These are phyloP conservation scores for Menura novaehollandiae DNA, from an alignment of 2,113 vertebrate genomes.

Conservation along the genomic window DNA sequence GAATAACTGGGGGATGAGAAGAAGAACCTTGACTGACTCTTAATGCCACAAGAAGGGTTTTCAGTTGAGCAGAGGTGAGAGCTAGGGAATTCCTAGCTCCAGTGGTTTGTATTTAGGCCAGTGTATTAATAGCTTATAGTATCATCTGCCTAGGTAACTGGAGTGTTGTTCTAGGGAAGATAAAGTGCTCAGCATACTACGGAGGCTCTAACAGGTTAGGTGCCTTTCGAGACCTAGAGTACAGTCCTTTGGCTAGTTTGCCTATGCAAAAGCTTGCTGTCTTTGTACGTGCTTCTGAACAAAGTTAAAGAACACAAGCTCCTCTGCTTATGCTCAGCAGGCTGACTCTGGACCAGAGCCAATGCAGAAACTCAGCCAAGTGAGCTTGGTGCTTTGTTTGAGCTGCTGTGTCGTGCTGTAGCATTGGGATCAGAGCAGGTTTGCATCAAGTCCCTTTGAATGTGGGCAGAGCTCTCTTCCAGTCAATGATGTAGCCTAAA, in stretches of 20 bases:
- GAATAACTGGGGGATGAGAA: neutral
- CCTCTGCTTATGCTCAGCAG: neutral
- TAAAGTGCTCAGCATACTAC: rapidly evolving
- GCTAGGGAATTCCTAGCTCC: conserved; percentile 6
- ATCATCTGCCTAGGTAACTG: neutral
- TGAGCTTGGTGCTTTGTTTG: neutral
- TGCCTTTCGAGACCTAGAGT: neutral
- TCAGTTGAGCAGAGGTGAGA: neutral
- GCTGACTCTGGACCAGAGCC: conserved; percentile 10
- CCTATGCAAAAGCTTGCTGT: neutral
- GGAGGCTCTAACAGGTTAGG: neutral
- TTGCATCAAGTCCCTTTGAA: neutral
- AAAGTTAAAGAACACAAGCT: neutral
- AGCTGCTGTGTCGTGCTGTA: neutral
- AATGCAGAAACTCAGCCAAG: neutral
- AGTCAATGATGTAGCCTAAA: neutral
- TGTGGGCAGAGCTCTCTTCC: neutral
- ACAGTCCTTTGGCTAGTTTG: neutral
- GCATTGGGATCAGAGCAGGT: neutral
- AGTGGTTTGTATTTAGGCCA: conserved; percentile 32
- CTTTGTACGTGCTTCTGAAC: neutral
- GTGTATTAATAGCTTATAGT: conserved; percentile 21
- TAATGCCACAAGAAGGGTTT: neutral
- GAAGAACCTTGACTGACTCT: neutral
- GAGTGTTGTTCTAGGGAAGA: neutral